A percentile compares a stretch with the other conserved stretches of the same genome.
Conservation (phyloP, 2,888 invertebrate genomes). For the Trachelus stipa region DNA sequence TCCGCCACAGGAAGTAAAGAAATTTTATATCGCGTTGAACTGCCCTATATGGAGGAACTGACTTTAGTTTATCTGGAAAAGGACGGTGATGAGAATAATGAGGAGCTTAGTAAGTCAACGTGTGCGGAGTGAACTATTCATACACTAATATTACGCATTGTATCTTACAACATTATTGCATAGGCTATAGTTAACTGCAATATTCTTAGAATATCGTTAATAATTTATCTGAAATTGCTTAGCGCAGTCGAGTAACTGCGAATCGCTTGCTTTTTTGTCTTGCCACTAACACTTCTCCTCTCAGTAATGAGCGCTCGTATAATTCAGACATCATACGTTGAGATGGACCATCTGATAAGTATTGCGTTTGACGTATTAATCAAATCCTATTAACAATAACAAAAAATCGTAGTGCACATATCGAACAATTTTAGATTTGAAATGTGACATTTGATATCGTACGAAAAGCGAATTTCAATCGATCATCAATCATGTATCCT, state of each 20-base stretch:
- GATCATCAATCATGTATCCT: not conserved
- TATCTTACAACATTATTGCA: not conserved
- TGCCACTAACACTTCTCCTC: constrained; percentile 3
- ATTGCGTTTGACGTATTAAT: not conserved
- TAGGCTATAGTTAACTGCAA: not conserved
- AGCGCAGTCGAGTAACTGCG: constrained; percentile 48
- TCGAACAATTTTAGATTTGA: not conserved
- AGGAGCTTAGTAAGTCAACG: constrained; percentile 61
- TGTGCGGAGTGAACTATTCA: constrained; percentile 21
- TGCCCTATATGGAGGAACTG: constrained; percentile 94
- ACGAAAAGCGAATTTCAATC: not conserved
- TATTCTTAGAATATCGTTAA: not conserved
- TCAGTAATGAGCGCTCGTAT: not conserved
- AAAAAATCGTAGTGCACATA: not conserved
- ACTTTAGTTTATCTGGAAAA: constrained; percentile 94
- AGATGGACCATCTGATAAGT: not conserved
- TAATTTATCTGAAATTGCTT: constrained; percentile 17
- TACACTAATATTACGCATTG: constrained; percentile 2
- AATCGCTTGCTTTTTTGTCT: constrained; percentile 31
- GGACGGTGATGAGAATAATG: constrained; percentile 73
- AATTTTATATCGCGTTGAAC: constrained; percentile 94
- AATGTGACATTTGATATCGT: not conserved
- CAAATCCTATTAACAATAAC: not conserved
- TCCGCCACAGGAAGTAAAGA: constrained; percentile 71
- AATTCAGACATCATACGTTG: not conserved